Percentiles rank a stretch among this genome's conserved stretches.
Conservation (phyloP, 2,888 invertebrate genomes). For the Spodoptera littoralis region DNA sequence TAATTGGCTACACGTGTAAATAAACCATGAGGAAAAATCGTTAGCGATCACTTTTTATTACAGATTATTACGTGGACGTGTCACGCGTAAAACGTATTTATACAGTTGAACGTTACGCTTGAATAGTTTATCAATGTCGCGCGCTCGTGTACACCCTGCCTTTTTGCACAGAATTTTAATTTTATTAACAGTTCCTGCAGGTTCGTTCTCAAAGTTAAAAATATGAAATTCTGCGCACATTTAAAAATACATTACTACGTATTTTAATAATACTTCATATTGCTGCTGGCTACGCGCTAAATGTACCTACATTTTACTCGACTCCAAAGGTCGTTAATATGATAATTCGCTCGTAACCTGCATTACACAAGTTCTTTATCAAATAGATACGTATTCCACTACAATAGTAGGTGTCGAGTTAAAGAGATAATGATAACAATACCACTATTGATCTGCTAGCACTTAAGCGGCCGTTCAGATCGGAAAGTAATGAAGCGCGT, state of each 20-base stretch:
- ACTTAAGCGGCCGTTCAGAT: slow-evolving; percentile 53
- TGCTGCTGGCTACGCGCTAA: slow-evolving; percentile 28
- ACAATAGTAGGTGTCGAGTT: slow-evolving; percentile 33
- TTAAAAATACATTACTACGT: slow-evolving; percentile 15
- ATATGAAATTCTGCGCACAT: slow-evolving; percentile 22
- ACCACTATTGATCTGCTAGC: slow-evolving; percentile 60
- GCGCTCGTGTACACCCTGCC: slow-evolving; percentile 21
- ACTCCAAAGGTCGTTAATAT: slow-evolving; percentile 40
- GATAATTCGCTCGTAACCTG: slow-evolving; percentile 30
- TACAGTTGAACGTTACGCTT: slow-evolving; percentile 34
- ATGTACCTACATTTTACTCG: slow-evolving; percentile 27
- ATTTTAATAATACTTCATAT: slow-evolving; percentile 21
- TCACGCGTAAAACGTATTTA: slow-evolving; percentile 37
- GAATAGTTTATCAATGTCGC: slow-evolving; percentile 41
- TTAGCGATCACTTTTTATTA: slow-evolving; percentile 26
- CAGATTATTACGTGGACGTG: slow-evolving; percentile 36
- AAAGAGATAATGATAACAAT: slow-evolving; percentile 50
- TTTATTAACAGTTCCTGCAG: slow-evolving; percentile 13
- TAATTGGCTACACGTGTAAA: slow-evolving; percentile 48
- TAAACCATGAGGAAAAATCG: slow-evolving; percentile 36
- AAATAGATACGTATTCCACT: slow-evolving; percentile 25
- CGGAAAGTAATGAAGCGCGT: slow-evolving; percentile 65
- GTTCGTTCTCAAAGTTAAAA: slow-evolving; percentile 17
- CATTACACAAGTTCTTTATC: slow-evolving; percentile 38
- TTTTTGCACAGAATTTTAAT: slow-evolving; percentile 27